phyloP scores from a whole-genome alignment of 2,797 vertebrate genomes.

The Ataeniobius toweri region DNA sequence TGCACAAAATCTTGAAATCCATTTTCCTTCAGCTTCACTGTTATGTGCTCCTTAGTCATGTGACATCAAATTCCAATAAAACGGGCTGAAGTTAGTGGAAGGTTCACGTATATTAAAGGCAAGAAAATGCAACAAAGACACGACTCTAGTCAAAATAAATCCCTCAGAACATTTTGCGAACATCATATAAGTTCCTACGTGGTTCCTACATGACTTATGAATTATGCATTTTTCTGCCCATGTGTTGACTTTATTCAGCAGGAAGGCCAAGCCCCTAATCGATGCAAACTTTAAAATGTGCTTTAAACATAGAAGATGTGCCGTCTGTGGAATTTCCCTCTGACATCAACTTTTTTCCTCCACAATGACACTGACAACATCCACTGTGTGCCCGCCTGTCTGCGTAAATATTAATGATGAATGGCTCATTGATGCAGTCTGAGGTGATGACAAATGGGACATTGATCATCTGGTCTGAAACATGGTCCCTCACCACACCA shows the following conservation, averaged over 20 bases:
- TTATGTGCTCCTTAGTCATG: not conserved
- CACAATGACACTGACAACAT: conserved; percentile 21
- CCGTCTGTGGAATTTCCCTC: conserved; percentile 48
- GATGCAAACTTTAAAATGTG: conserved; percentile 19
- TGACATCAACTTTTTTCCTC: conserved; percentile 30
- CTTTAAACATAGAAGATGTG: conserved; percentile 13
- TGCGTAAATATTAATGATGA: conserved; percentile 48
- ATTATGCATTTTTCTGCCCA: not conserved
- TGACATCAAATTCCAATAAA: not conserved
- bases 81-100: not conserved
- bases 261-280: not conserved
- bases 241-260: conserved; percentile 1
- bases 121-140: not conserved
- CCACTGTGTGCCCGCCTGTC: conserved; percentile 47
- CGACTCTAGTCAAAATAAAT: not conserved
- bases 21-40: not conserved
- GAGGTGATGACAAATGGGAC: conserved; percentile 61
- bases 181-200: no score
- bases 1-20: not conserved
- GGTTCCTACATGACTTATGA: not conserved
- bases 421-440: conserved; percentile 59
- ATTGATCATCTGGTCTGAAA: conserved; percentile 65
- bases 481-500: conserved; percentile 29
- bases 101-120: not conserved
- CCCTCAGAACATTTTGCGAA: not conserved